These are phyloP conservation scores for Avahi laniger DNA, from an alignment of 2,797 vertebrate genomes.

Conservation along the genomic window DNA sequence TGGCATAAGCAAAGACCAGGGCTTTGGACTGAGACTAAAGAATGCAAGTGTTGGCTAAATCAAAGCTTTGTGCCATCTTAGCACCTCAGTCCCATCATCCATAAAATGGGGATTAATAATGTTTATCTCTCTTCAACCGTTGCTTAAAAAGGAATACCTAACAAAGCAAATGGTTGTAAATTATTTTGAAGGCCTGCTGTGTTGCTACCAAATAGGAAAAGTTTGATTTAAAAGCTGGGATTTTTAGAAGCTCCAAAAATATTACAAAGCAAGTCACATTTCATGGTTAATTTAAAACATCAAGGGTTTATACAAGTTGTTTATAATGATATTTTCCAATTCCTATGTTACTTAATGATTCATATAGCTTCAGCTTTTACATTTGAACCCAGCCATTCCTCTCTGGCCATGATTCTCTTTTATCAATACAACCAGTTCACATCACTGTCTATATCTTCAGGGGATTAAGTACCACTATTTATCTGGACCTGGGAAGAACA, in stretches of 20 bases:
- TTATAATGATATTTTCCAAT: constrained; percentile 70
- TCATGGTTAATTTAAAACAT: constrained; percentile 75
- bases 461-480: constrained; percentile 64
- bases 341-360: constrained; percentile 52
- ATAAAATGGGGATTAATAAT: constrained; percentile 66
- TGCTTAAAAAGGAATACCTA: constrained; percentile 40
- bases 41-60: constrained; percentile 5
- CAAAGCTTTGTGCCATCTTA: neutral
- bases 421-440: constrained; percentile 50
- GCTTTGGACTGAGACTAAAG: constrained; percentile 34
- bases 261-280: constrained; percentile 67
- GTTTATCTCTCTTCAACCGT: neutral
- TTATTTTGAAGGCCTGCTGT: constrained; percentile 49
- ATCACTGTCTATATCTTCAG: constrained; percentile 38
- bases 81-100: constrained; percentile 52
- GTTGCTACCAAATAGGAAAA: constrained; percentile 43
- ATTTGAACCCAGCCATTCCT: constrained; percentile 22
- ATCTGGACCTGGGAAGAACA: constrained; percentile 51
- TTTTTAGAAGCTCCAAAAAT: constrained; percentile 60
- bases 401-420: constrained; percentile 24
- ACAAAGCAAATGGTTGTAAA: constrained; percentile 60
- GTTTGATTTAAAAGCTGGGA: constrained; percentile 31
- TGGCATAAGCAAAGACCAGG: neutral
- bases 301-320: constrained; percentile 58
- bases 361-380: constrained; percentile 12